These are phyloP conservation scores for Listronotus oregonensis DNA, from an alignment of 1,140 invertebrate species.

Conservation along the genomic window DNA sequence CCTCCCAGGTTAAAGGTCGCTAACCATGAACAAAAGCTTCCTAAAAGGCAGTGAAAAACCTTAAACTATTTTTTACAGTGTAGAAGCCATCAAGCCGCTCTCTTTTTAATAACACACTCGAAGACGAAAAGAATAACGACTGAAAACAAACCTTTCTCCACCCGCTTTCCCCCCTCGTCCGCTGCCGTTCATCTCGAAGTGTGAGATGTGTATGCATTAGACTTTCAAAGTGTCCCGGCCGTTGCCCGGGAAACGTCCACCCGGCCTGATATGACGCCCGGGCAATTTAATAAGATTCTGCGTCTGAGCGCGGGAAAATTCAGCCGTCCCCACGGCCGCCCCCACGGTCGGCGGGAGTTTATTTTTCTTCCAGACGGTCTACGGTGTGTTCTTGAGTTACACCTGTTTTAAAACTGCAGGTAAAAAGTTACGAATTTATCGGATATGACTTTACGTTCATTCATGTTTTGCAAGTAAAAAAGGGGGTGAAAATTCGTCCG, in stretches of 20 bases:
- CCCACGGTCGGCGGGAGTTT: constrained; percentile 28
- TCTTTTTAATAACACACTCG: too few species aligned
- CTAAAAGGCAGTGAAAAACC: too few species aligned
- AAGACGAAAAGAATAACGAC: too few species aligned
- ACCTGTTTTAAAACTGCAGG: background rate
- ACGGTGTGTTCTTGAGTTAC: constrained; percentile 15
- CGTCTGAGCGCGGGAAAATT: constrained; percentile 45
- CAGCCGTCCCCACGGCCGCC: constrained; percentile 27
- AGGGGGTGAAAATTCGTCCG: too few species aligned
- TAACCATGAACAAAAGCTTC: too few species aligned
- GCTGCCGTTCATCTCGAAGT: constrained; percentile 51
- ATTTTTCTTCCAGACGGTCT: constrained; percentile 46
- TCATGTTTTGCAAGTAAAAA: too few species aligned
- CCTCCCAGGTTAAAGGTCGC: too few species aligned
- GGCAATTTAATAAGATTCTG: constrained; percentile 58
- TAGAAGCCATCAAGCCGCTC: too few species aligned
- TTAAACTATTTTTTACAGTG: too few species aligned
- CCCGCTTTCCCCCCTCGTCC: constrained; percentile 39
- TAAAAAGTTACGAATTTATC: too few species aligned
- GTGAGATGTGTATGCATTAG: constrained; percentile 58
- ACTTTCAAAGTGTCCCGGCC: constrained; percentile 58
- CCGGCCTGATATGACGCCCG: constrained; percentile 57
- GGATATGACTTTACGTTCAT: too few species aligned
- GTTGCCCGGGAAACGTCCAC: constrained; percentile 55
- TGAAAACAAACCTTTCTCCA: background rate